phyloP scores from a whole-genome alignment of 2,888 invertebrate genomes.

The Trimorus sp. region DNA sequence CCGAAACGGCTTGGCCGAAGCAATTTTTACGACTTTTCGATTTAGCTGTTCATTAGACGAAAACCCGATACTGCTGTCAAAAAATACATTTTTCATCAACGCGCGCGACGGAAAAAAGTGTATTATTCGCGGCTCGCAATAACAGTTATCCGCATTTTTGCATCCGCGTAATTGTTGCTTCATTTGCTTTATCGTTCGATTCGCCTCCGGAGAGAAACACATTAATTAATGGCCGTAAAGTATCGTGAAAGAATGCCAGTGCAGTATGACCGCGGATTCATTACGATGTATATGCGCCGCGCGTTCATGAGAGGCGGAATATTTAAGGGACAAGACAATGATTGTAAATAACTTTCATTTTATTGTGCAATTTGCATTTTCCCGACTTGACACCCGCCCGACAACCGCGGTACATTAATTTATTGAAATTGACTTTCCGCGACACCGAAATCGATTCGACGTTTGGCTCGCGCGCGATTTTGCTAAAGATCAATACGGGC shows the following conservation, averaged over 20 bases:
- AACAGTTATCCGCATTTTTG: constrained; percentile 60
- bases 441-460: constrained; percentile 58
- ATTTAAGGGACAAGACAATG: constrained; percentile 71
- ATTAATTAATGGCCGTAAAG: constrained; percentile 66
- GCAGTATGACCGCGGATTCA: constrained; percentile 65
- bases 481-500: constrained; percentile 48
- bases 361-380: constrained; percentile 73
- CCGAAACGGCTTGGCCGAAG: no score
- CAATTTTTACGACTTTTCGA: constrained; percentile 1
- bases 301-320: constrained; percentile 64
- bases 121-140: constrained; percentile 46
- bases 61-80: constrained; percentile 26
- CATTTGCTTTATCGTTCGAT: constrained; percentile 65
- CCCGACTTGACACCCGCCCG: constrained; percentile 65
- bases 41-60: constrained; percentile 1
- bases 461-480: constrained; percentile 28
- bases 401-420: constrained; percentile 67
- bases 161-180: constrained; percentile 61
- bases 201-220: constrained; percentile 61
- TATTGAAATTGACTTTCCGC: constrained; percentile 69
- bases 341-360: constrained; percentile 74
- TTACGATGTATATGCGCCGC: constrained; percentile 63
- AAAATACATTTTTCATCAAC: constrained; percentile 26
- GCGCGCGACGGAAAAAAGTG: constrained; percentile 30
- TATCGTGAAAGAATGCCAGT: constrained; percentile 64